Evolutionary conservation across 2,797 vertebrate genomes (phyloP), one percentile per base, ranked within the genome.

Genomic region (Danio tinwini): DNA sequence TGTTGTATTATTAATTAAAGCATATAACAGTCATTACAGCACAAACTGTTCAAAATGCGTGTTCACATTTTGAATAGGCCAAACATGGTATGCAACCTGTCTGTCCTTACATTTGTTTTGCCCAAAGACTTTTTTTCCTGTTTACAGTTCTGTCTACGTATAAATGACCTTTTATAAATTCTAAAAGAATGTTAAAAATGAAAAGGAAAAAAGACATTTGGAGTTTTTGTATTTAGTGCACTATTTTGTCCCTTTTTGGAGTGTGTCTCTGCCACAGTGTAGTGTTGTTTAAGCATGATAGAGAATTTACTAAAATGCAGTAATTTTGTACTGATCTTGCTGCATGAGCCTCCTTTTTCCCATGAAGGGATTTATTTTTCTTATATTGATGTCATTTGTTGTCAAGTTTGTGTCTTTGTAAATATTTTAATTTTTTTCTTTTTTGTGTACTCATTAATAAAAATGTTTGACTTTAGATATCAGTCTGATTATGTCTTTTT

Each of bases 371-470:
- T 56, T 21, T 55, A 42, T 62, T 12, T 56, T 52, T 40, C 68
- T 49, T 67, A 37, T 58, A 37, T 65, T 63, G 71, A 19, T 76
- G 17, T 62, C 4, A 4, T 42, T 50, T 78, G 14, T 55, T 76
- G 50, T 78, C 50, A 44, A n/a, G 47, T 13, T 5, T 76, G 19
- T 61, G 45, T 47, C 7, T 47, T 47, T 47, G 77, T 79, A 72
- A 72, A 79, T 79, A 79, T 17, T 62, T 70, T 50, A 49, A 61
- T 55, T 45, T 1, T 16, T 47, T 78, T 49, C 44, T n/a, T 42
- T 55, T 79, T 79, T 79, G n/a, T 55, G 39, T 79, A 79, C 63
- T 71, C 58, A 72, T 55, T 72, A 79, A 78, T 58, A 53, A 42
- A 47, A 45, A 11, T 56, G 56, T 70, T 55, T 64, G 39, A 47